Evolutionary conservation across 1,140 invertebrate genomes (phyloP), one percentile per base, ranked within the genome.

Genomic region (Phocides pigmalion): DNA sequence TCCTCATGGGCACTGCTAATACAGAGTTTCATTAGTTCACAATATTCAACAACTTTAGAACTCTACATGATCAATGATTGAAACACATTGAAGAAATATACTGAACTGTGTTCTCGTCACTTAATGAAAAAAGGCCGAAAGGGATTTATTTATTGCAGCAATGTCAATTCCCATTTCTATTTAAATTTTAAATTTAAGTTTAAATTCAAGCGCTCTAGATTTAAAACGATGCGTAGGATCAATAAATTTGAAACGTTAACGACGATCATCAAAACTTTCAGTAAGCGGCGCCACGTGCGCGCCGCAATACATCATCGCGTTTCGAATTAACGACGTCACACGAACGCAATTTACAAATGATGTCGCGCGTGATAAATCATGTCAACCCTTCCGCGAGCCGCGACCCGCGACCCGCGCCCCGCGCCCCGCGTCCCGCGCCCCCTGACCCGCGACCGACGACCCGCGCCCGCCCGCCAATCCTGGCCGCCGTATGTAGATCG

Each of bases 321-420:
- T 74, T 70, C 74, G 73, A 84, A 81, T 84, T 76, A 78, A 77
- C 74, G 54, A 70, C 73, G 74, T 74, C 70, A 72, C 69, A 63
- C 64, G 69, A 58, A 58, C 54, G 65, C 64, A 58, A 71, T 74
- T 68, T 66, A 64, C 54, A 46, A 58, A 58, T 46, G 54, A 58
- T 28, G 41, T 46, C 54, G 54, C 37, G 66, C 68, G 68, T 58
- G 62, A 44, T 69, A 59, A 41, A 66, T 50, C 54, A 59, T 44
- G 62, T 14, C 62, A 65, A 65, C 63, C 62, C 62, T 64, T 64
- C 51, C 62, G 62, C 51, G 25, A 6, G n/a, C n/a, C n/a, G n/a
- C n/a, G n/a, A n/a, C n/a, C n/a, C n/a, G n/a, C n/a, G n/a, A n/a
- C n/a, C n/a, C 44, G 6, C 35, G 28, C 17, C 17, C 4, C 56